Base-by-base conservation (phyloP, 2,113 vertebrate species). In the Rhabdornis inornatus region DNA sequence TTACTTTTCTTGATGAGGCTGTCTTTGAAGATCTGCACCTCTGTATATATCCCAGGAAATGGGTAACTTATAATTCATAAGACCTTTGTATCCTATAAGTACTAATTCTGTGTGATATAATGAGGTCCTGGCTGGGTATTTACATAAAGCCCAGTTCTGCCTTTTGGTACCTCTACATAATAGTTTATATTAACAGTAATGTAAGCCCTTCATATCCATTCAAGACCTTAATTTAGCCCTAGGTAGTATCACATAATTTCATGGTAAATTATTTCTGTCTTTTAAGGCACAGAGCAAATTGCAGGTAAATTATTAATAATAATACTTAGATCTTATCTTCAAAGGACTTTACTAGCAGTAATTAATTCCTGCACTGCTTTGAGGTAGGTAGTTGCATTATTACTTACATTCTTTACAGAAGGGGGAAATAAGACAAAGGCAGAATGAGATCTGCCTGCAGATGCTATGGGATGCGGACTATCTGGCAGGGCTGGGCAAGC, bases 271-370 rank as follows among this genome's bases (percentile, higher is more conserved):
- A 95, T 96, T 97, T 94, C 95, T 97, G 85, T 94, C 95, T 96
- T 97, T 91, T 95, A 95, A 96, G 95, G 83, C 81, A 96, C 50
- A 83, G 92, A 93, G 91, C 95, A 97, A 97, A 97, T 96, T 95
- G 90, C 84, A 96, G 90, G 90, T 97, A 96, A 97, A 97, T 97
- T 97, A 97, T 97, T 97, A 92, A 97, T 95, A 95, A 95, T 87
- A 96, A 93, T 92, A 95, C 95, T 96, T 95, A 94, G 95, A 97
- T 97, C 95, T 93, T 95, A 96, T 91, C 96, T 97, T 97, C 95
- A 96, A 96, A 97, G 94, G 83, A 83, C 65, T 95, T 95, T 92
- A 82, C 94, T 94, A 94, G 92, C 81, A 95, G 94, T 96, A 97
- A 96, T 97, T 97, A 97, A 96, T 95, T 94, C 81, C 81, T 85